These are phyloP conservation scores for Euthynnus affinis DNA, from an alignment of 2,797 vertebrate genomes.

Conservation along the genomic window DNA sequence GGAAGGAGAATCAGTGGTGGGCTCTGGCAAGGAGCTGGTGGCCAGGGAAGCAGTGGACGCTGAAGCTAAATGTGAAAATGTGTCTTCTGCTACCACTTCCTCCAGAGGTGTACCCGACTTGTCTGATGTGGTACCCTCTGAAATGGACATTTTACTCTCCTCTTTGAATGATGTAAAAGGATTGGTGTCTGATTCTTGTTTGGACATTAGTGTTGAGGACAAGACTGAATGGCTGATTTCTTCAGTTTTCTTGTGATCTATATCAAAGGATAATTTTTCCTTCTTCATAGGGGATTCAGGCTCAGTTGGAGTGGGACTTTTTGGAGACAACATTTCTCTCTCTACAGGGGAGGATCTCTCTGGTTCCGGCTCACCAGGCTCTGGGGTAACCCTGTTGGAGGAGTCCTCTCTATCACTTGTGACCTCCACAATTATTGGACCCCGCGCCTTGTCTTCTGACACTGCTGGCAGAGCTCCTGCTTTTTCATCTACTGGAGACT, in stretches of 20 bases:
- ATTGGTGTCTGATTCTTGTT: constrained; percentile 86
- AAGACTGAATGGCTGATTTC: constrained; percentile 72
- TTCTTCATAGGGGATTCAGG: constrained; percentile 83
- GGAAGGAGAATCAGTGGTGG: constrained; percentile 95
- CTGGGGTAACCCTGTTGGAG: constrained; percentile 89
- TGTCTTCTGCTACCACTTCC: constrained; percentile 95
- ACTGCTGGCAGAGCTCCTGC: constrained; percentile 83
- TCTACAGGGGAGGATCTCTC: constrained; percentile 87
- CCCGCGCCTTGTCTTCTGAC: constrained; percentile 72
- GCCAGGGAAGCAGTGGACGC: constrained; percentile 96
- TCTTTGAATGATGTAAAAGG: constrained; percentile 92
- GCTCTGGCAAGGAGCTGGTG: constrained; percentile 96
- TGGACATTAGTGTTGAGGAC: constrained; percentile 79
- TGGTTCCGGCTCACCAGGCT: constrained; percentile 87
- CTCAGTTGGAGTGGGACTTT: constrained; percentile 86
- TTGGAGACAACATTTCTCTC: constrained; percentile 85
- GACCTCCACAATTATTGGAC: constrained; percentile 92
- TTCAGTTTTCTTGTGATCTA: constrained; percentile 76
- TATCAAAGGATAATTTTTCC: constrained; percentile 76
- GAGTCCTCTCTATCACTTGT: constrained; percentile 91
- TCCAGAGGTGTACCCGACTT: constrained; percentile 96
- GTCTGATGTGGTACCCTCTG: constrained; percentile 97
- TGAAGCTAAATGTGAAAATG: constrained; percentile 96
- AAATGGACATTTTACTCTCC: constrained; percentile 99
- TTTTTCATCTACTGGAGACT: constrained; percentile 96